Conservation (phyloP, 2,888 invertebrate species). For the Hirtodrosophila alboralis region DNA sequence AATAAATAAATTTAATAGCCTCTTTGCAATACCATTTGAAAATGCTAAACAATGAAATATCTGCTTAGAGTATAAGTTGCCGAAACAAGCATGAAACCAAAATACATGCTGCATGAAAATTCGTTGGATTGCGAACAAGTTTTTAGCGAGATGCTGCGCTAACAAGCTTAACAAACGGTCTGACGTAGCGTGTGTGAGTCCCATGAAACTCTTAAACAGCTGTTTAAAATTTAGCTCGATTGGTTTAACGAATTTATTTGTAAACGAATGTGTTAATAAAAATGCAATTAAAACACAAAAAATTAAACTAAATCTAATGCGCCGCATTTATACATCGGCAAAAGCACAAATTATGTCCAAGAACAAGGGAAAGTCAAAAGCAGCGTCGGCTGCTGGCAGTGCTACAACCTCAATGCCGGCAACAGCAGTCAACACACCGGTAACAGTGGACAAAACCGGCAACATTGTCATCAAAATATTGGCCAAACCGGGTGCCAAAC, state of each 20-base stretch:
- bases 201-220: conserved; percentile 27
- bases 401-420: conserved; percentile 10
- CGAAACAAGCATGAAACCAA: no score
- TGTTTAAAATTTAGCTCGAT: conserved; percentile 12
- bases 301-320: conserved; percentile 41
- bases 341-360: conserved; percentile 69
- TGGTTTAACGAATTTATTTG: neutral
- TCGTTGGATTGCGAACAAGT: no score
- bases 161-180: neutral
- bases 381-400: conserved; percentile 7
- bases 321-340: conserved; percentile 45
- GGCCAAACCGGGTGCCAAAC: conserved; percentile 91
- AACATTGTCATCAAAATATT: conserved; percentile 87
- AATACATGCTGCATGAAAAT: no score
- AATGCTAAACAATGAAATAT: no score
- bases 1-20: no score
- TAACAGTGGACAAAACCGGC: conserved; percentile 86
- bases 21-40: no score
- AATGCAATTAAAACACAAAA: conserved; percentile 8
- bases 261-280: neutral
- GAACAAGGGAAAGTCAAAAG: conserved; percentile 67
- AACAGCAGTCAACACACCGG: conserved; percentile 50
- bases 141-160: neutral
- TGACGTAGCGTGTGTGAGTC: conserved; percentile 19
- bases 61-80: no score